Conservation (phyloP, 2,888 invertebrate species). For the Aplocera efformata region DNA sequence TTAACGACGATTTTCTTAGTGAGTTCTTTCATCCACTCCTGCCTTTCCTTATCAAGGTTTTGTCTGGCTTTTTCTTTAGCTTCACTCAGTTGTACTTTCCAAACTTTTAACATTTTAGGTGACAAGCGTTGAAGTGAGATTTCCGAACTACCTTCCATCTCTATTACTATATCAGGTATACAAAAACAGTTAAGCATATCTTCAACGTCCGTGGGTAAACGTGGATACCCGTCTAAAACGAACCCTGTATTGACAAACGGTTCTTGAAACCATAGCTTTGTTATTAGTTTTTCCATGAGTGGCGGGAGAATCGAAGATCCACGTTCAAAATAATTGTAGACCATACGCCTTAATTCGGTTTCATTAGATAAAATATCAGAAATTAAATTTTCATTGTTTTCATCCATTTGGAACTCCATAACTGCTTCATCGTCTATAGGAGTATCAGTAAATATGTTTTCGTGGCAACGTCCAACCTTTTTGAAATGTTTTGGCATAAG, state of each 20-base stretch:
- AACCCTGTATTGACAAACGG: conserved; percentile 75
- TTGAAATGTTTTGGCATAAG: conserved; percentile 65
- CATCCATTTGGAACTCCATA: conserved; percentile 56
- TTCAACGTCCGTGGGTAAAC: conserved; percentile 73
- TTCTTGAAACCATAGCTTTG: conserved; percentile 74
- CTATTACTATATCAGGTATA: conserved; percentile 81
- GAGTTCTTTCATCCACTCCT: conserved; percentile 50
- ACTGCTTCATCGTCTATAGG: conserved; percentile 54
- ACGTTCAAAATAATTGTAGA: conserved; percentile 72
- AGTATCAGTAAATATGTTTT: conserved; percentile 59
- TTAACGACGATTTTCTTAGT: conserved; percentile 49
- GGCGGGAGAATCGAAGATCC: conserved; percentile 65
- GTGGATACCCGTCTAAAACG: conserved; percentile 83
- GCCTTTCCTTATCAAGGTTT: conserved; percentile 40
- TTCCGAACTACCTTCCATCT: conserved; percentile 61
- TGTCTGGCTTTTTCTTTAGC: conserved; percentile 46
- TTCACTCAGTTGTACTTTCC: conserved; percentile 61
- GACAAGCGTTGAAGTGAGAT: conserved; percentile 50
- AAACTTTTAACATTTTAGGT: conserved; percentile 50
- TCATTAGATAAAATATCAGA: conserved; percentile 59
- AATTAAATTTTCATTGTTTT: conserved; percentile 52
- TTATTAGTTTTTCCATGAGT: conserved; percentile 64
- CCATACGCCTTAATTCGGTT: conserved; percentile 51
- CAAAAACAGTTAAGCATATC: conserved; percentile 69
- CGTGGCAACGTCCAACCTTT: conserved; percentile 63